phyloP scores from a whole-genome alignment of 2,113 vertebrate genomes.

The Bujurquina vittata region DNA sequence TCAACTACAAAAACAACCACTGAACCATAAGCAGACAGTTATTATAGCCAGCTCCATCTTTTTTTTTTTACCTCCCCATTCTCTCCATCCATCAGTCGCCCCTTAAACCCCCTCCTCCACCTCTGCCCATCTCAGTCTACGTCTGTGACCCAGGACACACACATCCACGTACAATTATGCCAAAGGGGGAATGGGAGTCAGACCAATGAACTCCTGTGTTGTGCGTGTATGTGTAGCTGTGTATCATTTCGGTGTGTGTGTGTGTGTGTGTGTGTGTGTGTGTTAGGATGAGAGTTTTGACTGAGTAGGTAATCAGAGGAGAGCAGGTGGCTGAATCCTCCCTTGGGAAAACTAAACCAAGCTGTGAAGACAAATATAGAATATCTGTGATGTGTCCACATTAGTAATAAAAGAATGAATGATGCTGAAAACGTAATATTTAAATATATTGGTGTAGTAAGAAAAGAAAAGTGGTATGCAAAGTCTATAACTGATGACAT shows the following conservation, averaged over 20 bases:
- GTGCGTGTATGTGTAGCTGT: background rate
- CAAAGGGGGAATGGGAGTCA: constrained; percentile 4
- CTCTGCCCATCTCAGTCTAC: constrained; percentile 40
- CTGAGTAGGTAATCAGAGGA: constrained; percentile 58
- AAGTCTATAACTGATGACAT: background rate
- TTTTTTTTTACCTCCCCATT: background rate
- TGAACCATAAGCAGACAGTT: constrained; percentile 67
- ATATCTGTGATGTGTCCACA: constrained; percentile 27
- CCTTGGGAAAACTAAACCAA: constrained; percentile 24
- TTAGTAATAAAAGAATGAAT: background rate
- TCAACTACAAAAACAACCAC: constrained; percentile 59
- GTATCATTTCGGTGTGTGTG: background rate
- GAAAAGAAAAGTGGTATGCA: background rate
- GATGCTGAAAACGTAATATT: no score
- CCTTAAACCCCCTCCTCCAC: constrained; percentile 9
- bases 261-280: background rate
- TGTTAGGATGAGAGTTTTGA: background rate
- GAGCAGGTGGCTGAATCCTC: constrained; percentile 59
- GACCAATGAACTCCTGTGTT: background rate
- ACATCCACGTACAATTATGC: constrained; percentile 37
- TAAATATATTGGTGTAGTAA: background rate
- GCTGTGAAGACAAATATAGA: constrained; percentile 32
- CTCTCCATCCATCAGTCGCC: background rate
- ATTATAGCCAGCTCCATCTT: constrained; percentile 55
- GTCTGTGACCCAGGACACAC: constrained; percentile 52